Base-by-base conservation (phyloP, 2,888 invertebrate species). In the Osmoderma eremita region DNA sequence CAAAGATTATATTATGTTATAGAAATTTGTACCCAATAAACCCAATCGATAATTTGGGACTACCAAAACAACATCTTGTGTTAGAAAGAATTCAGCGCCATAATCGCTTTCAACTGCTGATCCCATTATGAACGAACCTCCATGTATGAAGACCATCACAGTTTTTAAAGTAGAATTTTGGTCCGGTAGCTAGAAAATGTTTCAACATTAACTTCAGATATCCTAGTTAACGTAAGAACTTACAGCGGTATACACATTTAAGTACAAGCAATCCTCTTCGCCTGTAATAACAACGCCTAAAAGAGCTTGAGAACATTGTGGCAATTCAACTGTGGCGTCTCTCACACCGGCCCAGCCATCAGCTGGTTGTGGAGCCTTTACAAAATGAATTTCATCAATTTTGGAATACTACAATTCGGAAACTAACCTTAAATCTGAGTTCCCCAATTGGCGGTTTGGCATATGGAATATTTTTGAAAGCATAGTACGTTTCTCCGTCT, bases 241-340 rank as follows among this genome's bases (percentile, higher is more conserved):
- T 75, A 82, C 72, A 71, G 77, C 77, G 17, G 81, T 81, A 67
- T 78, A 75, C n/a, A 74, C 73, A 67, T 76, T 75, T 45, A 75
- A 62, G 54, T 63, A 68, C n/a, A 74, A 63, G 69, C 86, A 87
- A 75, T 87, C 85, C 75, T 87, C 87, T 1, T 80, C 78, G 22
- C 86, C 86, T 6, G 83, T 77, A 50, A 78, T 76, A 68, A 81
- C 79, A 6, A 6, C 6, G 10, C 78, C 70, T 3, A 74, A 75
- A 17, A 81, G 71, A 71, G 81, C 77, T 1, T 75, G 73, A 68
- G 84, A 82, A 64, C 76, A 75, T 65, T 74, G 71, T 30, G 73
- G 72, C 20, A 77, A 78, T 73, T 80, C 80, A 67, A 74, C 71
- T 1, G 81, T 79, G 2, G 80, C 81, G 70, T 83, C 78, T 61